Conservation (phyloP, 2,888 invertebrate species). For the Parnassius mnemosyne region DNA sequence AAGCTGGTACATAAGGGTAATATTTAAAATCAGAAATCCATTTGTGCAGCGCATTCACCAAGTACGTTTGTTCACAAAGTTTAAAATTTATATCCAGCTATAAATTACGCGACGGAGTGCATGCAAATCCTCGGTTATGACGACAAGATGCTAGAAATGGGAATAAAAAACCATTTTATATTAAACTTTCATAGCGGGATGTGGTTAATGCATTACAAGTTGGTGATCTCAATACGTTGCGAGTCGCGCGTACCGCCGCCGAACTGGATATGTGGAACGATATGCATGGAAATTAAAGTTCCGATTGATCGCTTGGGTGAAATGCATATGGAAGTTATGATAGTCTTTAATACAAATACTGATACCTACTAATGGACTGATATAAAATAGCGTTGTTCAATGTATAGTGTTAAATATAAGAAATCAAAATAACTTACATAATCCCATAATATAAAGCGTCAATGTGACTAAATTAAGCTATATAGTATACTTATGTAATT, state of each 20-base stretch:
- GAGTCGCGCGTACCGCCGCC: conserved; percentile 37
- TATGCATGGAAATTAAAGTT: conserved; percentile 23
- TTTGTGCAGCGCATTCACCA: conserved; percentile 1
- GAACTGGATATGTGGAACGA: conserved; percentile 10
- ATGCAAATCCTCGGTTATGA: conserved; percentile 1
- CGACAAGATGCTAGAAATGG: conserved; percentile 13
- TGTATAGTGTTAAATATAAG: too few species aligned
- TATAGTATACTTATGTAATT: too few species aligned
- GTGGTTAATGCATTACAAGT: conserved; percentile 54
- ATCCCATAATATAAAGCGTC: too few species aligned
- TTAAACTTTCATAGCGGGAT: conserved; percentile 48
- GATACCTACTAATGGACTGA: too few species aligned
- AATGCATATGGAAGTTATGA: conserved; percentile 16
- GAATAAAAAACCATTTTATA: conserved; percentile 43
- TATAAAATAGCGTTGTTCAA: too few species aligned
- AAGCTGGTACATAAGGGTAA: too few species aligned
- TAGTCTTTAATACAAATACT: too few species aligned
- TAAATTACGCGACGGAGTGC: conserved; percentile 4
- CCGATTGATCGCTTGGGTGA: conserved; percentile 13
- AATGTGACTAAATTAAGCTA: too few species aligned
- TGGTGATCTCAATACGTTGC: conserved; percentile 47
- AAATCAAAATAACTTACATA: too few species aligned
- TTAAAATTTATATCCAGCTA: conserved; percentile 9
- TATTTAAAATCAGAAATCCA: not conserved
- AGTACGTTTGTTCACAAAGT: not conserved